A percentile compares a stretch with the other conserved stretches of the same genome.
Evolutionary conservation across 2,797 vertebrate genomes (phyloP).

Genomic region (Poecilia picta): DNA sequence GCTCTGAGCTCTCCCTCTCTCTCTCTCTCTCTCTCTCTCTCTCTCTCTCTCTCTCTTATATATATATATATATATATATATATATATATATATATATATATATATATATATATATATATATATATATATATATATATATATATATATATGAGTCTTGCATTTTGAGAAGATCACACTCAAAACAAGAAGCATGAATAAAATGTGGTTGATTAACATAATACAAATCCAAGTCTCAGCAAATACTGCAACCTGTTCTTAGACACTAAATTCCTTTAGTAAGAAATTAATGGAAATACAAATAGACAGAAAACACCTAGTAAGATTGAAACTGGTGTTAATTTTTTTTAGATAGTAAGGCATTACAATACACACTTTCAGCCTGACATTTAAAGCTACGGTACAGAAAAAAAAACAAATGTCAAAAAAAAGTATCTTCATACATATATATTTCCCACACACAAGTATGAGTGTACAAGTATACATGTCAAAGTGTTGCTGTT

Average conservation of each 20-base stretch:
- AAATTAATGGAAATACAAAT: not conserved
- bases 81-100: too few species aligned
- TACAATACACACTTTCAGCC: not conserved
- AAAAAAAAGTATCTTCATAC: too few species aligned
- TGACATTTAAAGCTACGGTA: not conserved
- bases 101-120: too few species aligned
- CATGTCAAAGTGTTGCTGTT: not conserved
- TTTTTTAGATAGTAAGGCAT: not conserved
- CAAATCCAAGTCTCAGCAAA: not conserved
- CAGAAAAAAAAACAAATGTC: not conserved
- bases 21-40: too few species aligned
- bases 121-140: too few species aligned
- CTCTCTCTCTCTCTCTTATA: too few species aligned
- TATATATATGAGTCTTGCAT: not conserved
- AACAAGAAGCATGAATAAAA: not conserved
- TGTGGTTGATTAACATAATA: not conserved
- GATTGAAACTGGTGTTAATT: not conserved
- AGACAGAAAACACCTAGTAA: not conserved
- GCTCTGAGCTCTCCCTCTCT: too few species aligned
- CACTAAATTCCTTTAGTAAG: not conserved
- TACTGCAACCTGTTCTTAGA: not conserved
- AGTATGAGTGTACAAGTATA: too few species aligned
- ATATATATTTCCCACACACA: too few species aligned
- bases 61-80: too few species aligned
- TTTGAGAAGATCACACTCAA: not conserved